These are phyloP conservation scores for Oryzias woworae DNA, from an alignment of 2,113 vertebrate genomes.

Conservation along the genomic window DNA sequence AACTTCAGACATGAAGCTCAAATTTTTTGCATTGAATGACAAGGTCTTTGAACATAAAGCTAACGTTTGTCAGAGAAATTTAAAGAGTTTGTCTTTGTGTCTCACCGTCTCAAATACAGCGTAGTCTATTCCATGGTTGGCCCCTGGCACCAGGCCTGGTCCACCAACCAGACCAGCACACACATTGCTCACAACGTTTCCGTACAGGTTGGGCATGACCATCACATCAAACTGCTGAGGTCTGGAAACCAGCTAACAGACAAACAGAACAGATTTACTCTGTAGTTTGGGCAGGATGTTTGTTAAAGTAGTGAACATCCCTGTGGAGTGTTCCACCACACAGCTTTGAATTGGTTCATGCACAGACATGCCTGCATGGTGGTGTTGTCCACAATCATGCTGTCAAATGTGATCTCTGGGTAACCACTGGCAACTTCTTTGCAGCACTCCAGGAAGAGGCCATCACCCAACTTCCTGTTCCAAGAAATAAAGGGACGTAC, in stretches of 20 bases:
- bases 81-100: no score
- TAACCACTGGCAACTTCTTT: slow-evolving; percentile 87
- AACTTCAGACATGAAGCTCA: no score
- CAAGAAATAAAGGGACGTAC: neutral
- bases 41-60: neutral
- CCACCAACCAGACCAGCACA: slow-evolving; percentile 91
- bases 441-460: slow-evolving; percentile 90
- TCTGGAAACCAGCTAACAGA: slow-evolving; percentile 84
- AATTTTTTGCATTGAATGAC: no score
- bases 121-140: slow-evolving; percentile 84
- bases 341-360: no score
- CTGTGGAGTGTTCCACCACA: no score
- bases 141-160: slow-evolving; percentile 81
- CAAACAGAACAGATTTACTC: slow-evolving; percentile 5
- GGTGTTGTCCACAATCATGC: slow-evolving; percentile 94
- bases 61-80: neutral
- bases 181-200: slow-evolving; percentile 92
- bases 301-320: no score
- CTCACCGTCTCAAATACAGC: slow-evolving; percentile 92
- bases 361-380: slow-evolving; percentile 84
- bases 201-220: slow-evolving; percentile 95
- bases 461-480: slow-evolving; percentile 88
- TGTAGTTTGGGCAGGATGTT: no score
- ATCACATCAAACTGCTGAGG: slow-evolving; percentile 94
- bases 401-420: slow-evolving; percentile 86